Evolutionary conservation across 2,797 vertebrate genomes (phyloP), one percentile per base, ranked within the genome.

Genomic region (Scolopax bukidnonensis): DNA sequence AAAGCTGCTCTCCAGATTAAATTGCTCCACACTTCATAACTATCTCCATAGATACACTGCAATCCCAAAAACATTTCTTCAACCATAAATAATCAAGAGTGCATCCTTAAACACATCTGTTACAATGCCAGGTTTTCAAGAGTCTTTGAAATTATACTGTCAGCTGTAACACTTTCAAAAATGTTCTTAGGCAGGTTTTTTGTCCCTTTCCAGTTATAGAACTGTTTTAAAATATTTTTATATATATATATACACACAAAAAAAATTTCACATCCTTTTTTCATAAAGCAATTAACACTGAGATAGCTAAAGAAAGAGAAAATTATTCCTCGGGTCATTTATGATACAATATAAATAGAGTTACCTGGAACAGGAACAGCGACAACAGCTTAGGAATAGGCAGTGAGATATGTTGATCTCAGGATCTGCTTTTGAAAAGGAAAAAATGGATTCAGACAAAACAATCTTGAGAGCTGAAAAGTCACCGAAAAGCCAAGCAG

Each of bases 401-500:
- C 83, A 89, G 87, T 25, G 61, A 67, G 73, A 33, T 50, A 43
- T 2, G 91, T 68, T 80, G 93, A 94, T 95, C 89, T 91, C 84
- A 4, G 86, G 94, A 95, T 89, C 87, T 70, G 94, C 96, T 97
- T 97, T 92, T 83, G 76, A 86, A 93, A 94, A 36, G 89, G 36
- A 85, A 73, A 59, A 94, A 83, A 84, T 0, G 5, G 38, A 90
- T 87, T 88, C 38, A 96, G 90, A 81, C 36, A 93, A 63, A 81
- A 67, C 9, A 69, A 25, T 13, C 32, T 14, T 41, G 59, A 81
- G 64, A 84, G 23, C 43, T 17, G 27, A 65, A 40, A 80, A 83
- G 48, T 50, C 85, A 63, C 33, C 10, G 15, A 67, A 87, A 48
- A 90, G 54, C 43, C 43, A 78, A 74, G 77, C 2, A 1, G 56